phyloP scores from a whole-genome alignment of 2,888 invertebrate genomes.

The Acleris sparsana region DNA sequence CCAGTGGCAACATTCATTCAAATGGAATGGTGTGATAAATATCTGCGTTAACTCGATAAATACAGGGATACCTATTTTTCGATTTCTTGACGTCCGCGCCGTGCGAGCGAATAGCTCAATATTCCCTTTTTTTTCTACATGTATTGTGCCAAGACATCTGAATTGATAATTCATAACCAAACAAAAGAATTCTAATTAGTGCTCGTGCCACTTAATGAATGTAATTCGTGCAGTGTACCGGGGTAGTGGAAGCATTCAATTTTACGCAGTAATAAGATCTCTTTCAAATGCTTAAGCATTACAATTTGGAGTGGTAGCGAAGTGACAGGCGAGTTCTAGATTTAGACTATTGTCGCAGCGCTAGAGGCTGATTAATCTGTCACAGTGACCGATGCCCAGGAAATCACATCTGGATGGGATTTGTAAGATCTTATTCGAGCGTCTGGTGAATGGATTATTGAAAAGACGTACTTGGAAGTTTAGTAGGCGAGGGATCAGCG shows the following conservation, averaged over 20 bases:
- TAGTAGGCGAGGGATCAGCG: conserved; percentile 84
- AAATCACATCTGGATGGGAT: background rate
- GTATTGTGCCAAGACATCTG: conserved; percentile 33
- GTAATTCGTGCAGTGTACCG: conserved; percentile 50
- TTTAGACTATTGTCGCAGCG: background rate
- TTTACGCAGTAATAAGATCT: conserved; percentile 70
- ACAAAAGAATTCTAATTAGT: conserved; percentile 28
- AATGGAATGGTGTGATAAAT: conserved; percentile 49
- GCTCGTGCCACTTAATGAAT: conserved; percentile 36
- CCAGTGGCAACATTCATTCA: conserved; percentile 29
- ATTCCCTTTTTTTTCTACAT: conserved; percentile 37
- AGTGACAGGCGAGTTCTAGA: background rate
- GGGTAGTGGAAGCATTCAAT: conserved; percentile 32
- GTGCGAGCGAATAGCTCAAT: conserved; percentile 22
- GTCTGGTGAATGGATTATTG: conserved; percentile 42
- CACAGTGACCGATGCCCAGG: background rate
- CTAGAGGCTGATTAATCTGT: conserved; percentile 41
- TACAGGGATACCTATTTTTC: conserved; percentile 46
- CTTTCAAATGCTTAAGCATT: conserved; percentile 41
- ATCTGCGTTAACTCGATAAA: conserved; percentile 53
- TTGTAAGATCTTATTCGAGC: conserved; percentile 71
- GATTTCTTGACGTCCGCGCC: conserved; percentile 45
- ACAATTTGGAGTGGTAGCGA: conserved; percentile 6
- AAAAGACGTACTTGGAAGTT: conserved; percentile 83
- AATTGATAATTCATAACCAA: conserved; percentile 10